These are phyloP conservation scores for Marcusenius ussheri DNA, from an alignment of 2,113 vertebrate genomes.

Conservation along the genomic window DNA sequence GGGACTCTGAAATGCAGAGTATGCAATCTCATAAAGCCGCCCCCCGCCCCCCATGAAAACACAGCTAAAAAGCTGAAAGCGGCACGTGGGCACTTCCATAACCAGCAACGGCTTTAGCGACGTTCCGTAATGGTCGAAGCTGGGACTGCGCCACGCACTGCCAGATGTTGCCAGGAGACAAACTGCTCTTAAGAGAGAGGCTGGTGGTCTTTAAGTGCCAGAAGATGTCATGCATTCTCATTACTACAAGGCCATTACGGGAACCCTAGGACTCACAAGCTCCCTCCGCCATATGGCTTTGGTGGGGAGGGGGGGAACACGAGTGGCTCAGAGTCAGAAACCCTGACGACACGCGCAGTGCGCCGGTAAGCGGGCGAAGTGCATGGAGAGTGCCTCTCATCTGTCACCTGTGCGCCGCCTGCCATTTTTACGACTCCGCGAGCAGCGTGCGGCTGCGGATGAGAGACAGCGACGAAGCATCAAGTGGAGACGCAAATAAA, in stretches of 20 bases:
- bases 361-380: neutral
- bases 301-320: neutral
- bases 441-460: neutral
- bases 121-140: constrained; percentile 21
- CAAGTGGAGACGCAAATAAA: neutral
- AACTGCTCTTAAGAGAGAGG: constrained; percentile 33
- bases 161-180: constrained; percentile 39
- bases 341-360: neutral
- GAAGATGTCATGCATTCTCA: constrained; percentile 24
- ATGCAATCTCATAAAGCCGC: neutral
- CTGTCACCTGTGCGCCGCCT: neutral
- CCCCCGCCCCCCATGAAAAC: neutral
- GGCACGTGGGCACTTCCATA: neutral
- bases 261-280: constrained; percentile 14
- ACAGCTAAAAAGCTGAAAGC: neutral
- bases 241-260: constrained; percentile 30
- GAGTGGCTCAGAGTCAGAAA: neutral
- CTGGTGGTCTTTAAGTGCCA: constrained; percentile 21
- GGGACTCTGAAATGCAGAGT: neutral
- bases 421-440: neutral
- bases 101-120: neutral
- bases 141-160: constrained; percentile 9
- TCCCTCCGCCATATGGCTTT: constrained; percentile 38
- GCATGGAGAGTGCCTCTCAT: neutral
- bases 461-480: neutral